Conservation (phyloP, 2,888 invertebrate genomes). For the Sabatieria punctata region DNA sequence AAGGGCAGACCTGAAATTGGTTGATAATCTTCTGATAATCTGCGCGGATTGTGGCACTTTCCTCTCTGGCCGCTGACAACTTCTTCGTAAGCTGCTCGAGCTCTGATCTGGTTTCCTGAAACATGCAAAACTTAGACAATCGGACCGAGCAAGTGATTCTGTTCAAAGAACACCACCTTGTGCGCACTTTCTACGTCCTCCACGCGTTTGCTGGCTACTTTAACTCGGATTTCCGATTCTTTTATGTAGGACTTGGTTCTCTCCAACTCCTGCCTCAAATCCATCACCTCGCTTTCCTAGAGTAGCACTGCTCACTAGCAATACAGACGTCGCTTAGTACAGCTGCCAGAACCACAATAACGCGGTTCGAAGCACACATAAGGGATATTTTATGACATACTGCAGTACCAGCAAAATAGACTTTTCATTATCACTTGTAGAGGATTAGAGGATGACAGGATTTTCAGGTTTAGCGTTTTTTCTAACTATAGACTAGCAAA, state of each 20-base stretch:
- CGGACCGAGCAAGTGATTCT: too few species aligned
- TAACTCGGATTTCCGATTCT: conserved; percentile 7
- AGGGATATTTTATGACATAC: too few species aligned
- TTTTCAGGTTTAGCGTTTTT: too few species aligned
- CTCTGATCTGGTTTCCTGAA: conserved; percentile 41
- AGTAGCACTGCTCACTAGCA: too few species aligned
- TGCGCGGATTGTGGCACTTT: conserved; percentile 43
- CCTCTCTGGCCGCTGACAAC: conserved; percentile 44
- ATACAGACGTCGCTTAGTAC: too few species aligned
- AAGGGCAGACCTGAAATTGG: conserved; percentile 30
- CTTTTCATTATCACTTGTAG: too few species aligned
- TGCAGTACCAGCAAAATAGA: too few species aligned
- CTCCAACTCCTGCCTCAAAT: conserved; percentile 6
- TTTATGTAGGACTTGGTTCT: background rate
- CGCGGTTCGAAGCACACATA: too few species aligned
- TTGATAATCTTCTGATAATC: conserved; percentile 46
- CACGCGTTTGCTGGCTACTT: conserved; percentile 6
- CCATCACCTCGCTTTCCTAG: conserved; percentile 7
- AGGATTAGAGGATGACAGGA: too few species aligned
- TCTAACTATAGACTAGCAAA: too few species aligned
- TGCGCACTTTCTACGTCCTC: conserved; percentile 1
- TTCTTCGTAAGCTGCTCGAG: conserved; percentile 39
- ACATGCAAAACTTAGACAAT: too few species aligned
- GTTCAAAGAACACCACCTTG: conserved; percentile 1
- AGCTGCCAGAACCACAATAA: too few species aligned